phyloP scores from a whole-genome alignment of 1,140 invertebrate genomes.

The Calycopis cecrops region DNA sequence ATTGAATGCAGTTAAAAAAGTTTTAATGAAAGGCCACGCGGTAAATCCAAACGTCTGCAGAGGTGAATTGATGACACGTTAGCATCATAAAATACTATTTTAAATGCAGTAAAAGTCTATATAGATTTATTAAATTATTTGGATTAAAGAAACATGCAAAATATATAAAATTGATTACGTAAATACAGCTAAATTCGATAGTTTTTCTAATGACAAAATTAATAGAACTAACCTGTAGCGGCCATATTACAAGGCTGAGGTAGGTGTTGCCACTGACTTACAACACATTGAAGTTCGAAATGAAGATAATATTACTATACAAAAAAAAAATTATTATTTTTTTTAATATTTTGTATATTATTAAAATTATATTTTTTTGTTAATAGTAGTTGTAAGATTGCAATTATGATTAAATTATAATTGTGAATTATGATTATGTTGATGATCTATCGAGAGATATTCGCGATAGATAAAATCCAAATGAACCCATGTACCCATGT shows the following conservation, averaged over 20 bases:
- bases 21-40: slow-evolving; percentile 73
- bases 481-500: too few species aligned
- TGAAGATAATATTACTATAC: slow-evolving; percentile 18
- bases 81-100: slow-evolving; percentile 39
- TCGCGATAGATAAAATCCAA: too few species aligned
- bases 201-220: slow-evolving; percentile 70
- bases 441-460: too few species aligned
- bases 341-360: slow-evolving; percentile 4
- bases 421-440: too few species aligned
- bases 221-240: slow-evolving; percentile 73
- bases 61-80: slow-evolving; percentile 72
- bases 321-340: slow-evolving; percentile 4
- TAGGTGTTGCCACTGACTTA: slow-evolving; percentile 60
- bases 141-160: slow-evolving; percentile 28
- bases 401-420: too few species aligned
- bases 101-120: slow-evolving; percentile 23
- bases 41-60: slow-evolving; percentile 71
- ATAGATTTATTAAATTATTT: slow-evolving; percentile 13
- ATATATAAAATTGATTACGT: slow-evolving; percentile 32
- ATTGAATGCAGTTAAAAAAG: slow-evolving; percentile 36
- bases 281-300: slow-evolving; percentile 18
- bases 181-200: slow-evolving; percentile 34
- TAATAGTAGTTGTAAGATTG: too few species aligned
- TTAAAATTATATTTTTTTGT: too few species aligned
- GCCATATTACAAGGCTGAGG: slow-evolving; percentile 73